Evolutionary conservation across 2,888 invertebrate species (phyloP), one percentile per base, ranked within the genome.

Genomic region (Chalcosyrphus nemorum): DNA sequence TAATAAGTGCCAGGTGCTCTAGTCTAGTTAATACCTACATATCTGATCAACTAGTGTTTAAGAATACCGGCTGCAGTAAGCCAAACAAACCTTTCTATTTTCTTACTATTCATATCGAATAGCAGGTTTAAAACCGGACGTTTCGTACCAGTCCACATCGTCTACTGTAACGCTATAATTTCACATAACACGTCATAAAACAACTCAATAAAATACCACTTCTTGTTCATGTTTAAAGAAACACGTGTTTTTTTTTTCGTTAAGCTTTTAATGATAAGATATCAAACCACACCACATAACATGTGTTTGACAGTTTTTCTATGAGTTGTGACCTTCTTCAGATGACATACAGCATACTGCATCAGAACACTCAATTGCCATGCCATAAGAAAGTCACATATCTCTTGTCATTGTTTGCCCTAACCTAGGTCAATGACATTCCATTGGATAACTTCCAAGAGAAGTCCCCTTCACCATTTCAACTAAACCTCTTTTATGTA

Each of bases 351-450:
- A 17, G 6, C 24, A 15, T 17, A 19, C 29, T 43, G 19, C 66
- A 13, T n/a, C n/a, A 17, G 13, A 19, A 17, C 43, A 29, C n/a
- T 6, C 27, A n/a, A n/a, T 54, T 13, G 17, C 3, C 4, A 3
- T 9, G n/a, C 19, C 41, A 11, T 11, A 32, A 19, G 21, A 3
- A 29, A 21, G 6, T 32, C 21, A 35, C 17, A 11, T 6, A 7
- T n/a, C 15, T 43, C 47, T 21, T 35, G 1, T 57, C 11, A 24
- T 15, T 29, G 13, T 43, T n/a, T n/a, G n/a, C 32, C 38, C 61
- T 45, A 43, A 45, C 45, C 24, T 52, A 52, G 61, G 61, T 72
- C 61, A 61, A 54, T 43, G 72, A 72, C 72, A 72, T 47, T 52
- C 15, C 29, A 29, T 32, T 52, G 59, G 29, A 61, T 52, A 50